Conservation (phyloP, 53 echinoderm and acorn worm genomes). For the Luidia sarsii region DNA sequence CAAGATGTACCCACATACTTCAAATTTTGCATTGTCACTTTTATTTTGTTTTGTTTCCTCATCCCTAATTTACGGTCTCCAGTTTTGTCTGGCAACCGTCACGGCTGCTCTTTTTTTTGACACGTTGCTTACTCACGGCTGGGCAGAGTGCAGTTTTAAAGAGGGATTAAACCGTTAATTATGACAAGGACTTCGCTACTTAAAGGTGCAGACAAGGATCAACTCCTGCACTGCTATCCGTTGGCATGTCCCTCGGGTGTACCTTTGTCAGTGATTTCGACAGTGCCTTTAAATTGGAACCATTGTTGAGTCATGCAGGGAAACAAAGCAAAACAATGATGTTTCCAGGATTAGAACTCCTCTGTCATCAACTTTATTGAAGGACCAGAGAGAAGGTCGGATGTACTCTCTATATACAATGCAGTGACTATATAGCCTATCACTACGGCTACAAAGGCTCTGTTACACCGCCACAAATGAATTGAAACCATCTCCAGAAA, state of each 20-base stretch:
- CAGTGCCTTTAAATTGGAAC: conserved; percentile 15
- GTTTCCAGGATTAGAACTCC: no score
- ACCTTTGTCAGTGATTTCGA: no score
- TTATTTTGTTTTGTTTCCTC: neutral
- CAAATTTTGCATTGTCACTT: conserved; percentile 33
- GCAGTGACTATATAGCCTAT: no score
- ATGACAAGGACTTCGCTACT: neutral
- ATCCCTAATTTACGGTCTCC: neutral
- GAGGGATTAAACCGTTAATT: conserved; percentile 24
- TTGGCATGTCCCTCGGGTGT: neutral
- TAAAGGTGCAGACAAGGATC: neutral
- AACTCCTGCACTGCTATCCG: neutral
- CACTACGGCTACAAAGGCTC: no score
- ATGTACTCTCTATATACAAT: no score
- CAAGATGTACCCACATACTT: neutral
- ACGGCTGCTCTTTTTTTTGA: conserved; percentile 13
- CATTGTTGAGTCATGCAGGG: conserved; percentile 16
- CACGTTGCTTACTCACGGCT: neutral
- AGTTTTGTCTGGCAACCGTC: conserved; percentile 19
- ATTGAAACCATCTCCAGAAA: no score
- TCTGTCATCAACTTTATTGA: no score
- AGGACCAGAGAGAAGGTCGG: no score
- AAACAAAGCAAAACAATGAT: no score
- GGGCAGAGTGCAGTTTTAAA: neutral
- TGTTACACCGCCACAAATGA: no score